Evolutionary conservation across 1,140 invertebrate genomes (phyloP).

Genomic region (Meloidogyne chitwoodi): DNA sequence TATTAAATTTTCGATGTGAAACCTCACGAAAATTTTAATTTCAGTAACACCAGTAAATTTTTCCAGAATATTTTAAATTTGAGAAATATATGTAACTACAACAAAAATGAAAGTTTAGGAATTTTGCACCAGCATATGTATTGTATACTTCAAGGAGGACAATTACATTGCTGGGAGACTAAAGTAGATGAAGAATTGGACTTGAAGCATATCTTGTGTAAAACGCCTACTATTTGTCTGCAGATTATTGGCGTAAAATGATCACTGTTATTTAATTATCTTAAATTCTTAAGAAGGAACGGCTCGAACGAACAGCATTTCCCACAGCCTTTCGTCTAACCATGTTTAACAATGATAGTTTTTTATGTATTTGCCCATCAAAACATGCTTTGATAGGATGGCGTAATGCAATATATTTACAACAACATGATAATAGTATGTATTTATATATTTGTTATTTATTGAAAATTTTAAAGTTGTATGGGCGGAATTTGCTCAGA

Average conservation of each 20-base stretch:
- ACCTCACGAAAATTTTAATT: no score
- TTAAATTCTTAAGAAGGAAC: not conserved
- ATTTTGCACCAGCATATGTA: constrained; percentile 9
- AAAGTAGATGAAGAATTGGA: not conserved
- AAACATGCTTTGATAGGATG: constrained; percentile 10
- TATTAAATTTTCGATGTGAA: not conserved
- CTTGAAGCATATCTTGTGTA: not conserved
- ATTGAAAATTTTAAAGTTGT: not conserved
- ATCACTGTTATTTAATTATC: not conserved
- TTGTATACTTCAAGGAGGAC: constrained; percentile 11
- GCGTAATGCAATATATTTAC: constrained; percentile 3
- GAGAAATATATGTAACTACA: no score
- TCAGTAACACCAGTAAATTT: no score
- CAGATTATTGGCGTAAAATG: constrained; percentile 1
- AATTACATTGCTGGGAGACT: constrained; percentile 5
- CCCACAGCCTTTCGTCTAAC: constrained; percentile 4
- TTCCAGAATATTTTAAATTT: no score
- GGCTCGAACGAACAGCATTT: constrained; percentile 15
- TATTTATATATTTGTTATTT: not conserved
- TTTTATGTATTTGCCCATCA: constrained; percentile 13
- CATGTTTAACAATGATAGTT: not conserved
- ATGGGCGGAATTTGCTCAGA: not conserved
- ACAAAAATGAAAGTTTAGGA: not conserved
- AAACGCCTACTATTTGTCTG: not conserved
- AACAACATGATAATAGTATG: constrained; percentile 1